Conservation (phyloP, 1,140 invertebrate genomes). For the Sitobion miscanthi region DNA sequence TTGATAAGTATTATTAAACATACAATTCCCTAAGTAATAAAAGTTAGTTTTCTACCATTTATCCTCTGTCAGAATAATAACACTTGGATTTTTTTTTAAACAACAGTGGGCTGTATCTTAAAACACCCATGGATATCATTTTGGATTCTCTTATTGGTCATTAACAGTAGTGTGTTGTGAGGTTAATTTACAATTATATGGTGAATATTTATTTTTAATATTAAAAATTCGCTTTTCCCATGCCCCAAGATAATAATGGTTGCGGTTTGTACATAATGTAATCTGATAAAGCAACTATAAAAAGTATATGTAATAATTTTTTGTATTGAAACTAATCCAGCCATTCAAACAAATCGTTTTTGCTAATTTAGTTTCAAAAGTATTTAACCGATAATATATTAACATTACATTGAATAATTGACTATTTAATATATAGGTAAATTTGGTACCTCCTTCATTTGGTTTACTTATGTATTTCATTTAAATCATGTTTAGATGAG, state of each 20-base stretch:
- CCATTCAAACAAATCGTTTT: no score
- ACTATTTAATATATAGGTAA: background rate
- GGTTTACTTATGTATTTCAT: background rate
- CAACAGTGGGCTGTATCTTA: background rate
- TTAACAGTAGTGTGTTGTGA: background rate
- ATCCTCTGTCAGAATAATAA: background rate
- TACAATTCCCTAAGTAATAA: background rate
- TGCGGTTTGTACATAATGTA: no score
- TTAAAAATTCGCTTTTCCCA: background rate
- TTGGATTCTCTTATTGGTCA: background rate
- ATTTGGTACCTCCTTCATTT: background rate
- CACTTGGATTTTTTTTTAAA: background rate
- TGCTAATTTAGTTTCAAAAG: background rate
- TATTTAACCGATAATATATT: background rate
- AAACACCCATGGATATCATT: background rate
- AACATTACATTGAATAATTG: background rate
- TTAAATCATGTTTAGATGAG: background rate
- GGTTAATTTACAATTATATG: background rate
- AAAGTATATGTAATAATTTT: no score
- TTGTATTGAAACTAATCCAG: no score
- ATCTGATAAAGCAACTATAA: no score
- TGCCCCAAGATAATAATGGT: background rate
- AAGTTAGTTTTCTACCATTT: background rate
- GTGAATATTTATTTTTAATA: background rate
- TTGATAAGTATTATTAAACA: background rate